These are phyloP conservation scores for Rhabdornis inornatus DNA, from an alignment of 2,113 vertebrate genomes.

Conservation along the genomic window DNA sequence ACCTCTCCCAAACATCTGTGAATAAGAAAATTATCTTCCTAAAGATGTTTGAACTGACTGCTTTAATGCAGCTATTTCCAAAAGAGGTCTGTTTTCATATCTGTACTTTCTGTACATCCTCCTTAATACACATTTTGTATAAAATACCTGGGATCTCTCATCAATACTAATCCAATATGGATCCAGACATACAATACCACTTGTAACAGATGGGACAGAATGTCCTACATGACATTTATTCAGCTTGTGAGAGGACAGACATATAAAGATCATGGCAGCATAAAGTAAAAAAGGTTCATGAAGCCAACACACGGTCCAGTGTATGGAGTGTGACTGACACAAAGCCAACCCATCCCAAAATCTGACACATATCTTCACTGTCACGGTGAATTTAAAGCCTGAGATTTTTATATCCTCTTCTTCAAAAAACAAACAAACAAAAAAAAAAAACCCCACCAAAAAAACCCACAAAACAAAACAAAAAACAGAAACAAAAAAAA, in stretches of 20 bases:
- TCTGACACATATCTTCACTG: not conserved
- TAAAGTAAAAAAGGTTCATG: not conserved
- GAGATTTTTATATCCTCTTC: not conserved
- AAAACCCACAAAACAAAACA: no score
- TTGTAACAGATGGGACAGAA: constrained; percentile 21
- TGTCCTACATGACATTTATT: constrained; percentile 1
- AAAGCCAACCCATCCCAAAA: not conserved
- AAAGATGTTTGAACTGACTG: not conserved
- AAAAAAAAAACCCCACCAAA: no score
- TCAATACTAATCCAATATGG: not conserved
- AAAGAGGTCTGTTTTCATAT: not conserved
- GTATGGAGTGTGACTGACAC: not conserved
- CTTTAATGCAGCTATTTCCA: not conserved
- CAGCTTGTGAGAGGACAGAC: not conserved
- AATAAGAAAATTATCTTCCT: not conserved
- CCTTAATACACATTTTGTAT: not conserved
- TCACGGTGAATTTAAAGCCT: not conserved
- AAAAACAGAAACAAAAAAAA: no score
- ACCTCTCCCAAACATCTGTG: not conserved
- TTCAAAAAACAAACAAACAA: not conserved
- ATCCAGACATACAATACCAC: not conserved
- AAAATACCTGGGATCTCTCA: not conserved
- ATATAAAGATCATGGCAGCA: not conserved
- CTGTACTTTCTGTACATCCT: not conserved
- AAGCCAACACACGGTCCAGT: not conserved